A percentile compares a stretch with the other conserved stretches of the same genome.
phyloP scores from a whole-genome alignment of 1,140 invertebrate genomes.

The Metopolophium dirhodum region DNA sequence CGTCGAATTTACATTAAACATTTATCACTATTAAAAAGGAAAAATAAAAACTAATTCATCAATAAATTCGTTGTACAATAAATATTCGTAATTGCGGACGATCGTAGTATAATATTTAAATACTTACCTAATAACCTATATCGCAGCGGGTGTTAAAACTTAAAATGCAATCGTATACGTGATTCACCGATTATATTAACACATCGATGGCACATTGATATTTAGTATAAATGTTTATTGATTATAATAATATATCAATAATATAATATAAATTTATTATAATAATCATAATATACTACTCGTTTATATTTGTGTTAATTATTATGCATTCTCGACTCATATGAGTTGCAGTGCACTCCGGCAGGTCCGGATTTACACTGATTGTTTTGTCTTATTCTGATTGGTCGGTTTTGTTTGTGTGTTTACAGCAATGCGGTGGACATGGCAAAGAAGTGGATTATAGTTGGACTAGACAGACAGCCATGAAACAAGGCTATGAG shows the following conservation, averaged over 20 bases:
- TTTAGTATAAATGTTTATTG: neutral
- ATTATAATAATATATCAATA: neutral
- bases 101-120: neutral
- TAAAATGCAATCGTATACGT: neutral
- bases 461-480: constrained; percentile 64
- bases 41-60: neutral
- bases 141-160: neutral
- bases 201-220: neutral
- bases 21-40: neutral
- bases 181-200: no score
- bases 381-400: neutral
- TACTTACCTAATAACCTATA: neutral
- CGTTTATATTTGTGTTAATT: neutral
- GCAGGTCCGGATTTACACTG: neutral
- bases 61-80: neutral
- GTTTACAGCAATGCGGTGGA: constrained; percentile 68
- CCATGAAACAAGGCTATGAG: constrained; percentile 68
- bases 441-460: constrained; percentile 69
- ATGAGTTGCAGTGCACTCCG: neutral
- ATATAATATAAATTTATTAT: no score
- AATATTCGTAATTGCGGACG: neutral
- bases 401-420: constrained; percentile 48
- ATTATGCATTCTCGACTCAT: neutral
- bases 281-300: neutral
- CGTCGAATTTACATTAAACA: neutral